A percentile compares a stretch with the other conserved stretches of the same genome.
Conservation (phyloP, 1,140 invertebrate species). For the Drosophila nebulosa region DNA sequence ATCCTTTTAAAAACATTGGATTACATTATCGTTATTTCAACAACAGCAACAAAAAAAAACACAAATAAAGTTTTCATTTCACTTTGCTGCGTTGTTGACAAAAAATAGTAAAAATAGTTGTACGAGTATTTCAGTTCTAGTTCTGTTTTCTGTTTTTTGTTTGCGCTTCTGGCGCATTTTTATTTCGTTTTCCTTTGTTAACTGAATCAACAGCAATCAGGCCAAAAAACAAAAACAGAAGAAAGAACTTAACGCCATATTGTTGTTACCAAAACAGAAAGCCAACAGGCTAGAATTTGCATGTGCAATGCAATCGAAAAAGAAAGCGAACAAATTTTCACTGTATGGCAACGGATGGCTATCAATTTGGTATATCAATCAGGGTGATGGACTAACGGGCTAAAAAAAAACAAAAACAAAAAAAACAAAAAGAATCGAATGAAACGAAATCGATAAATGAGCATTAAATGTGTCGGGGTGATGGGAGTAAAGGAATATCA, state of each 20-base stretch:
- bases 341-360: constrained; percentile 40
- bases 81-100: background rate
- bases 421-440: background rate
- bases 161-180: background rate
- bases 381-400: constrained; percentile 22
- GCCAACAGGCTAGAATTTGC: constrained; percentile 74
- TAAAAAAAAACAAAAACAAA: background rate
- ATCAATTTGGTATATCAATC: constrained; percentile 77
- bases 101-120: background rate
- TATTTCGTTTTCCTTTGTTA: background rate
- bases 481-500: too few relatives aligned
- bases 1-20: too few relatives aligned
- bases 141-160: background rate
- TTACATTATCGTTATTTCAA: too few relatives aligned
- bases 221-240: constrained; percentile 51
- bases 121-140: background rate
- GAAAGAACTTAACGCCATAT: constrained; percentile 65
- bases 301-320: constrained; percentile 68
- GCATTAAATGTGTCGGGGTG: constrained; percentile 18
- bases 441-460: background rate
- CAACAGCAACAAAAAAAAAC: too few relatives aligned
- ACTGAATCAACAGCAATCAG: constrained; percentile 62
- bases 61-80: background rate
- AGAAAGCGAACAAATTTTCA: constrained; percentile 15
- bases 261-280: constrained; percentile 61